Evolutionary conservation across 2,797 vertebrate genomes (phyloP).

Genomic region (Phataginus tricuspis): DNA sequence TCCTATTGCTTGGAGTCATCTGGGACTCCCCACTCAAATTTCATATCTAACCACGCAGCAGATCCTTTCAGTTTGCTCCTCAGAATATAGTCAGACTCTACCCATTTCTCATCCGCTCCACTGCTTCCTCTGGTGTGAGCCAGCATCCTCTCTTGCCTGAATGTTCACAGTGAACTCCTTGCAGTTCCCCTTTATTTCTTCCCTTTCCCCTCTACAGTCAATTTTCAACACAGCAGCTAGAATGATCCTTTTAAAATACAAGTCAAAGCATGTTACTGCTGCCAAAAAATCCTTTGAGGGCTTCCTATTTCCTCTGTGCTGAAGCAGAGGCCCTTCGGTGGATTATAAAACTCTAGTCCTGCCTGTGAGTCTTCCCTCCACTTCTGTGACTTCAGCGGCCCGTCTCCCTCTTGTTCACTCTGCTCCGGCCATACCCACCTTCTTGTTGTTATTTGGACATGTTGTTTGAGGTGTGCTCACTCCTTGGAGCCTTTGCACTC

Average conservation of each 20-base stretch:
- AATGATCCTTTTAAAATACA: slow-evolving; percentile 33
- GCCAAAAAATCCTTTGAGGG: neutral
- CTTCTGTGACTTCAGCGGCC: neutral
- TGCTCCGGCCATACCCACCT: neutral
- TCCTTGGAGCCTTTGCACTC: neutral
- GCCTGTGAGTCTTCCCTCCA: neutral
- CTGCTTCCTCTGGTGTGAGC: neutral
- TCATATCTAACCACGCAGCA: neutral
- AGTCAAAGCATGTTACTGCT: slow-evolving; percentile 16
- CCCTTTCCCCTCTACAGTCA: neutral
- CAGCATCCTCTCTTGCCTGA: slow-evolving; percentile 19
- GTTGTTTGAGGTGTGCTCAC: neutral
- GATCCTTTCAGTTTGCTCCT: slow-evolving; percentile 29
- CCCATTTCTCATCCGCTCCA: neutral
- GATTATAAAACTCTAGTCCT: neutral
- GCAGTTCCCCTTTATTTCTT: neutral
- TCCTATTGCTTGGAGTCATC: neutral
- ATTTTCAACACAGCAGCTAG: slow-evolving; percentile 17
- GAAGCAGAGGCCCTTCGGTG: neutral
- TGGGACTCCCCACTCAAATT: neutral
- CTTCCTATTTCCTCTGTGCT: neutral
- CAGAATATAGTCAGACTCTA: neutral
- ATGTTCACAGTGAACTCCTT: slow-evolving; percentile 28
- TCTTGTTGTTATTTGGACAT: neutral
- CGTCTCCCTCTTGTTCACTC: neutral